Percentiles rank a stretch among this genome's conserved stretches.
Evolutionary conservation across 2,113 vertebrate species (phyloP).

Genomic region (Saimiri boliviensis): DNA sequence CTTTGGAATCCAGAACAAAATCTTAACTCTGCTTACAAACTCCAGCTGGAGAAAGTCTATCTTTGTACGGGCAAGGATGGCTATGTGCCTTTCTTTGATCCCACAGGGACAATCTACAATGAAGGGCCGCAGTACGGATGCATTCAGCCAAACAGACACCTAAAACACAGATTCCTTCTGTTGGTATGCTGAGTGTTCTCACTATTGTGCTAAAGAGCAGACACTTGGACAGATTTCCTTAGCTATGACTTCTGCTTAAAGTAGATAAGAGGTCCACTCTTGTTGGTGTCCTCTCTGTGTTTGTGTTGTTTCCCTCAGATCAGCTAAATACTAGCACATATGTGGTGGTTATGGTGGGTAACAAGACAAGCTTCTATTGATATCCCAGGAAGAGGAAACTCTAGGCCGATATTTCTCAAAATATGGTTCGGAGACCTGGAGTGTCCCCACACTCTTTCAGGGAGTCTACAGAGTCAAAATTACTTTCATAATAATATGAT

Average conservation of each 20-base stretch:
- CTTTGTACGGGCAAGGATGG: conserved; percentile 96
- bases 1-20: conserved; percentile 98
- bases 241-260: background rate
- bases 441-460: background rate
- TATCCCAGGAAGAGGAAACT: background rate
- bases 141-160: conserved; percentile 96
- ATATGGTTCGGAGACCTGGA: background rate
- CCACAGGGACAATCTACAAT: conserved; percentile 96
- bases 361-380: background rate
- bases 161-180: conserved; percentile 96
- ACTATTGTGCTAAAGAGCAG: background rate
- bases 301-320: background rate
- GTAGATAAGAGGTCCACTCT: background rate
- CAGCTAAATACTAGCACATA: background rate
- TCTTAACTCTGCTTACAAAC: conserved; percentile 94
- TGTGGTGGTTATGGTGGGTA: background rate
- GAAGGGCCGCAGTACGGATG: conserved; percentile 98
- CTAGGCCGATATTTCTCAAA: background rate
- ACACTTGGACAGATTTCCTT: background rate
- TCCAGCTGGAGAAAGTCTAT: conserved; percentile 98
- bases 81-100: conserved; percentile 98
- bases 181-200: conserved; percentile 85
- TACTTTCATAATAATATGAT: background rate
- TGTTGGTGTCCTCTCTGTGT: background rate
- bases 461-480: background rate